Evolutionary conservation across 2,113 vertebrate genomes (phyloP), one percentile per base, ranked within the genome.

Genomic region (Toxostoma redivivum): DNA sequence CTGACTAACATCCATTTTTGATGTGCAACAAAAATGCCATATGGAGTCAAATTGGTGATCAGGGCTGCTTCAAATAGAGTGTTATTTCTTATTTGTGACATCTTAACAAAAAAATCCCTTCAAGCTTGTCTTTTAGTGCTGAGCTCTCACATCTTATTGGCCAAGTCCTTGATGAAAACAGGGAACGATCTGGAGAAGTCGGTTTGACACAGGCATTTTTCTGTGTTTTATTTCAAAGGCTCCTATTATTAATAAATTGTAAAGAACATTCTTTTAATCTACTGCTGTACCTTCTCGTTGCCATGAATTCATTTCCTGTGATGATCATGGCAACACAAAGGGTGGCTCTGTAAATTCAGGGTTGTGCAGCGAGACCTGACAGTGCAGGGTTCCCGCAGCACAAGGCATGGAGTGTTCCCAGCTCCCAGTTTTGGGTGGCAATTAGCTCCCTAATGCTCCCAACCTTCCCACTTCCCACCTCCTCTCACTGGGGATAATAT

Each of bases 391-490:
- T 82, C 64, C 54, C 66, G 89, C 90, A 69, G 92, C 71, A 38
- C 48, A 58, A 77, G 82, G 73, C 73, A 12, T 5, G 57, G 76
- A 66, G 44, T 65, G 78, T 84, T 95, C 90, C 30, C 62, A 82
- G 9, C 74, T 94, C 86, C 94, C 73, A 84, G 96, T 94, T 94
- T 83, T 2, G 10, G 51, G 66, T 57, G 90, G 94, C 94, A 97
- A 90, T 98, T 96, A 97, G 88, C 95, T 95, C 80, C 78, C 81
- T 45, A 76, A 90, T 95, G 86, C 24, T 77, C 81, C 90, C 91
- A 87, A 93, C 96, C 96, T 98, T 97, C 91, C 95, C 91, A 82
- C 96, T 95, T 96, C 81, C 97, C 92, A 88, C 91, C 94, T 80
- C 88, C 81, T 82, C 83, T 94, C 95, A 51, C 92, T 92, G 82